phyloP scores from a whole-genome alignment of 1,140 invertebrate genomes.

The Polypedilum vanderplanki region DNA sequence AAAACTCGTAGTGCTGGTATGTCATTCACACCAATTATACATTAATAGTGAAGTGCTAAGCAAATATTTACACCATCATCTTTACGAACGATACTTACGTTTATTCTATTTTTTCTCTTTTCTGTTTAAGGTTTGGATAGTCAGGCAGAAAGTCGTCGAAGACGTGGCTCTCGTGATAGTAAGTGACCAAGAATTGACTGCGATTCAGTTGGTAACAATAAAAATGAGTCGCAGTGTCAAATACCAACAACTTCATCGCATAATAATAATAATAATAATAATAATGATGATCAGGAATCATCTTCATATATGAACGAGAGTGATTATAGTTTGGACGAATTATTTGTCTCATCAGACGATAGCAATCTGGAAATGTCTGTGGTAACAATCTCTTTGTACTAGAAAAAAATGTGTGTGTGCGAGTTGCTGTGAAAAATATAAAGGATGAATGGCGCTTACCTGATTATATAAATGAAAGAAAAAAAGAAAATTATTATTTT shows the following conservation, averaged over 20 bases:
- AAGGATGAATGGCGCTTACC: conserved; percentile 5
- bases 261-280: neutral
- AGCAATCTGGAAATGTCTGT: conserved; percentile 26
- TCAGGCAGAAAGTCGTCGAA: conserved; percentile 40
- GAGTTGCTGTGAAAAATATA: neutral
- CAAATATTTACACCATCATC: neutral
- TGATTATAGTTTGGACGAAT: conserved; percentile 16
- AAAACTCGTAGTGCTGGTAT: conserved; percentile 61
- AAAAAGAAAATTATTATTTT: neutral
- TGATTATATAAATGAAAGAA: neutral
- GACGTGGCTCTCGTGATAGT: conserved; percentile 51
- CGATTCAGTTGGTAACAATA: conserved; percentile 4
- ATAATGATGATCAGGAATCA: conserved; percentile 17
- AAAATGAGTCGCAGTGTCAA: conserved; percentile 29
- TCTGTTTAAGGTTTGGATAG: conserved; percentile 36
- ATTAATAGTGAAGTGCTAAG: conserved; percentile 29
- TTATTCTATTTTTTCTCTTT: conserved; percentile 3
- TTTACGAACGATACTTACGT: neutral
- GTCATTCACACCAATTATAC: conserved; percentile 30
- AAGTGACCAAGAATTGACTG: conserved; percentile 51
- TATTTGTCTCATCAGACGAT: conserved; percentile 24
- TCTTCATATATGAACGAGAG: conserved; percentile 8
- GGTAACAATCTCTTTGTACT: conserved; percentile 26
- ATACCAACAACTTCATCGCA: neutral
- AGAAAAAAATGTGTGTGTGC: neutral